phyloP scores from a whole-genome alignment of 2,888 invertebrate species.

The Drosophila picticornis region DNA sequence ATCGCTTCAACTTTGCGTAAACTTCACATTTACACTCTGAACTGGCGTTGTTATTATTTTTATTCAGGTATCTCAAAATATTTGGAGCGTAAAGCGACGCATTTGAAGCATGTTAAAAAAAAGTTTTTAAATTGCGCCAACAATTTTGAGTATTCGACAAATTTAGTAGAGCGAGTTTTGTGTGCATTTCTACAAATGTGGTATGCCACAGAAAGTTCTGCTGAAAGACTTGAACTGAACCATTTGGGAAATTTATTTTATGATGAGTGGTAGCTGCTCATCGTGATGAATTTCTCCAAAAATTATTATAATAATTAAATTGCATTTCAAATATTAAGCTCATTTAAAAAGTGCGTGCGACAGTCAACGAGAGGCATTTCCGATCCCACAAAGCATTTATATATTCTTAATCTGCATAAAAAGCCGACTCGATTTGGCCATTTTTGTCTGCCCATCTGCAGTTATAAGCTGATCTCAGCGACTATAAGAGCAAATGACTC shows the following conservation, averaged over 20 bases:
- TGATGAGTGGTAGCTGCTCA: neutral
- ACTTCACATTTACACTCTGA: conserved; percentile 70
- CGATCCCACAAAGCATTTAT: too few relatives aligned
- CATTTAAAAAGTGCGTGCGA: too few relatives aligned
- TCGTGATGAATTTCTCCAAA: neutral
- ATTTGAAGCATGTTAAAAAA: conserved; percentile 68
- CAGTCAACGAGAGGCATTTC: rapidly evolving
- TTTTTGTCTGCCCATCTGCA: neutral
- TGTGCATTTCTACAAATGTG: neutral
- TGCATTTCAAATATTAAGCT: neutral
- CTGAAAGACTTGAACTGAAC: neutral
- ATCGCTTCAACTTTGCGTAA: conserved; percentile 60
- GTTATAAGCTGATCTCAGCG: neutral
- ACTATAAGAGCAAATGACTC: too few relatives aligned
- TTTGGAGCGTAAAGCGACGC: conserved; percentile 70
- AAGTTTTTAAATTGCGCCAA: neutral
- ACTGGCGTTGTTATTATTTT: conserved; percentile 34
- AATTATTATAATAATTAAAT: neutral
- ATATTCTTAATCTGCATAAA: neutral
- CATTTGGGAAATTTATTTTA: neutral
- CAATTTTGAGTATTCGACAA: conserved; percentile 22
- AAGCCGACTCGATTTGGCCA: neutral
- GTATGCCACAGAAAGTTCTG: neutral
- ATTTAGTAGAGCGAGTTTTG: conserved; percentile 10
- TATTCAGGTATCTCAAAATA: conserved; percentile 46